Evolutionary conservation across 2,797 vertebrate species (phyloP), one percentile per base, ranked within the genome.

Genomic region (Myiotriccus ornatus): DNA sequence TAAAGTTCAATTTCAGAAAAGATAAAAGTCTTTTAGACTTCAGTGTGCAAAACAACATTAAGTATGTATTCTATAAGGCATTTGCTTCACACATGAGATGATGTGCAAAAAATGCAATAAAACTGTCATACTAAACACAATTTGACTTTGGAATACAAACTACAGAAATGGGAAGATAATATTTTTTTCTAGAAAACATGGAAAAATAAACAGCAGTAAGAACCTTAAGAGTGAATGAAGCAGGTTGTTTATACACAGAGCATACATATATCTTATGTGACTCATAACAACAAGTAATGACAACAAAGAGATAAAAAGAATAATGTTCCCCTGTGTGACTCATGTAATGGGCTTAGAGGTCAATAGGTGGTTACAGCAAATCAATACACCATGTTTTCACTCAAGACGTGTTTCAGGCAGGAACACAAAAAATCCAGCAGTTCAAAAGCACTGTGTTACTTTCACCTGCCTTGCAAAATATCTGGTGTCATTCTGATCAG

Each of bases 301-400:
- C 77, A 90, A 89, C 37, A 91, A 79, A 82, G 85, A 84, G 55
- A 73, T 68, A 47, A 82, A 78, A 89, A 91, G 80, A 75, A 80
- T 23, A 60, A n/a, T 6, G 30, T 53, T 92, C 74, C 75, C 80
- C 91, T 84, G 53, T 78, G 65, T 10, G 21, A 79, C 59, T 94
- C 83, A 56, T 87, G 82, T 13, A 56, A 94, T 94, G 89, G 89
- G 81, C 8, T 2, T 53, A 74, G 90, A 93, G 97, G 96, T 97
- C 97, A 98, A 74, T 57, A 80, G 94, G 94, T 92, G 77, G 82
- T 80, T 82, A 84, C 76, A 91, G 91, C 84, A 93, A 96, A 97
- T 95, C 76, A 24, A 53, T 76, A 67, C 70, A 94, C 62, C 77
- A 63, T 50, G 32, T 86, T 89, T 81, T 90, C 55, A 55, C 67